These are phyloP conservation scores for Danio tinwini DNA, from an alignment of 2,797 vertebrate genomes.

Conservation along the genomic window DNA sequence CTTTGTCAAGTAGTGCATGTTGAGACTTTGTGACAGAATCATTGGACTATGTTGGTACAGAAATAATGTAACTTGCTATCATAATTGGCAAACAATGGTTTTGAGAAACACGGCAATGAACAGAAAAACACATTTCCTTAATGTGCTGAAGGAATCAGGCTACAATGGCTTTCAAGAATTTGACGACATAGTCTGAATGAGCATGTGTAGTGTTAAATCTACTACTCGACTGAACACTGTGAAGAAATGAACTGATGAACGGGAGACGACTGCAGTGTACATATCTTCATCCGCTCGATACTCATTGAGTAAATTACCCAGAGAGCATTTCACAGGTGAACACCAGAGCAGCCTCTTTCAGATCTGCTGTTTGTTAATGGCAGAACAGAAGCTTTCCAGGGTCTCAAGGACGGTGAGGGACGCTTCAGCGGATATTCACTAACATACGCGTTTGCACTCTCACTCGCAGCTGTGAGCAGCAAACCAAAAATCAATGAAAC, in stretches of 20 bases:
- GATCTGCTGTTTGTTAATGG: slow-evolving; percentile 41
- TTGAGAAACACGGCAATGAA: background rate
- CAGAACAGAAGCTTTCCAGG: slow-evolving; percentile 42
- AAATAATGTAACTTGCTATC: too few species aligned
- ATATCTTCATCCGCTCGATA: slow-evolving; percentile 31
- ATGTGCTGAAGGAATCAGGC: background rate
- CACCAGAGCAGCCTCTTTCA: slow-evolving; percentile 36
- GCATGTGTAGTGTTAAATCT: background rate
- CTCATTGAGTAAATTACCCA: slow-evolving; percentile 42
- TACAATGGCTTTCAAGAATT: background rate
- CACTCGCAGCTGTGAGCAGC: slow-evolving; percentile 37
- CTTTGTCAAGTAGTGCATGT: too few species aligned
- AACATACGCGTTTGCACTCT: slow-evolving; percentile 37
- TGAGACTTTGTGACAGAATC: too few species aligned
- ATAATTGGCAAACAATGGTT: too few species aligned
- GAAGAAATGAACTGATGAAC: slow-evolving; percentile 6
- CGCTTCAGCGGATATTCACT: slow-evolving; percentile 43
- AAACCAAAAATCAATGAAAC: slow-evolving; percentile 60
- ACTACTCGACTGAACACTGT: slow-evolving; percentile 3
- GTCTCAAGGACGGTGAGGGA: slow-evolving; percentile 49
- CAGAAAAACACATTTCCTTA: background rate
- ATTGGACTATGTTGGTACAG: too few species aligned
- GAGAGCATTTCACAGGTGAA: slow-evolving; percentile 32
- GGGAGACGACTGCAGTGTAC: slow-evolving; percentile 11
- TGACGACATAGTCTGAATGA: background rate